Evolutionary conservation across 2,113 vertebrate genomes (phyloP).

Genomic region (Enhydra lutris): DNA sequence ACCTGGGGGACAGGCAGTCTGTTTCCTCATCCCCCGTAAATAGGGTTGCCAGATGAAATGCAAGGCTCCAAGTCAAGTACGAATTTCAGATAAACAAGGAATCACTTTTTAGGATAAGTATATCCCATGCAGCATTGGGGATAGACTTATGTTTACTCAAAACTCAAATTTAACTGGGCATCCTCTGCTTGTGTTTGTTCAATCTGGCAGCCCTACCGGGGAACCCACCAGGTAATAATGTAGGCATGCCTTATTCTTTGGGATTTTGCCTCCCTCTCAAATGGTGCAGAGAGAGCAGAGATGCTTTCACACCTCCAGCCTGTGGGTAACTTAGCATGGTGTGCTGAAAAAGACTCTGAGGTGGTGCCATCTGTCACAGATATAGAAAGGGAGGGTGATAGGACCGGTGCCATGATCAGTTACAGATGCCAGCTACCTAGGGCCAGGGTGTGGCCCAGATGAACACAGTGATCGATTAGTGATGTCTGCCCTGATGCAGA

Average conservation of each 20-base stretch:
- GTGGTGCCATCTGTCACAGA: not conserved
- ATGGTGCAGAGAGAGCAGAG: not conserved
- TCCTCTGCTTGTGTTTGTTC: not conserved
- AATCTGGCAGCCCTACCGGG: not conserved
- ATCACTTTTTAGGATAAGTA: not conserved
- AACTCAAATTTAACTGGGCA: not conserved
- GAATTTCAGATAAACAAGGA: not conserved
- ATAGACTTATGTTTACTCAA: not conserved
- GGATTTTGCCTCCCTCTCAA: not conserved
- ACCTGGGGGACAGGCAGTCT: not conserved
- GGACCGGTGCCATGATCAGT: not conserved
- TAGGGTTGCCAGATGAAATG: not conserved
- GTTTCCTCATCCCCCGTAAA: not conserved
- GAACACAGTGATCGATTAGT: not conserved
- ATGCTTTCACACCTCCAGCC: not conserved
- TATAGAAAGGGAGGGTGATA: not conserved
- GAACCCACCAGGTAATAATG: no score
- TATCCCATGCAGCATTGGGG: not conserved
- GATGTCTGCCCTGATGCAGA: not conserved
- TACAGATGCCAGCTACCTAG: not conserved
- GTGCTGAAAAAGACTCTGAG: not conserved
- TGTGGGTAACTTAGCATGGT: no score
- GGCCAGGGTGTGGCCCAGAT: not conserved
- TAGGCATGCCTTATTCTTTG: not conserved
- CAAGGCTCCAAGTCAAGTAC: not conserved